Base-by-base conservation (phyloP, 2,113 vertebrate genomes). In the Eulemur macaco region DNA sequence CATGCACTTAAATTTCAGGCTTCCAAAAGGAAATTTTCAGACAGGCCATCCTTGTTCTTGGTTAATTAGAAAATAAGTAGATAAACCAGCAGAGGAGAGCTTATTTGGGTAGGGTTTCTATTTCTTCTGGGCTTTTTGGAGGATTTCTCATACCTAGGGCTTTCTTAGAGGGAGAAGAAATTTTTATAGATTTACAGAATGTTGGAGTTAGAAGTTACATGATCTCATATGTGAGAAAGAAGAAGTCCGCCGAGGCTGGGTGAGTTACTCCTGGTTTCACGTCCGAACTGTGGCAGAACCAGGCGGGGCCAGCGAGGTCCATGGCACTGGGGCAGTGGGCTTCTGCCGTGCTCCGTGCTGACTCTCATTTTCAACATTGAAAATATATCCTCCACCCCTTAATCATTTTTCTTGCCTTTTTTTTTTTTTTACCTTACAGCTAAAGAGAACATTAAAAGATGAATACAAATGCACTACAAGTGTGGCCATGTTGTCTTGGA, bases 31-130 rank as follows among this genome's bases (percentile, higher is more conserved):
- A 60, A 76, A 60, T 71, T 89, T 76, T 86, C 66, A 80, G 86
- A 89, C 71, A 89, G 80, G 18, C 25, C 29, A 76, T 71, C 8
- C 10, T 86, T 21, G 3, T 93, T 95, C 42, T 54, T 74, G 45
- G 74, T 64, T 95, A 97, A 81, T 89, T 96, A 89, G 68, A 93
- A 91, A 97, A 47, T 69, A 86, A 86, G 45, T 34, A 56, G 64
- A 74, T 58, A 78, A 74, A 56, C 20, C 20, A 69, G 29, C 31
- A 27, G 37, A 91, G 39, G n/a, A 82, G 54, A 14, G 12, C 18
- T 89, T 15, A 15, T 91, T 93, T 64, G 25, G 37, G 27, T 60
- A 88, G 42, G 60, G 94, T 96, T 82, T 91, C 82, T 68, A 56
- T 84, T 90, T 92, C 52, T 37, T 80, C 21, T 69, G 50, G 31